Conservation (phyloP, 2,797 vertebrate genomes). For the Melanitta fusca region DNA sequence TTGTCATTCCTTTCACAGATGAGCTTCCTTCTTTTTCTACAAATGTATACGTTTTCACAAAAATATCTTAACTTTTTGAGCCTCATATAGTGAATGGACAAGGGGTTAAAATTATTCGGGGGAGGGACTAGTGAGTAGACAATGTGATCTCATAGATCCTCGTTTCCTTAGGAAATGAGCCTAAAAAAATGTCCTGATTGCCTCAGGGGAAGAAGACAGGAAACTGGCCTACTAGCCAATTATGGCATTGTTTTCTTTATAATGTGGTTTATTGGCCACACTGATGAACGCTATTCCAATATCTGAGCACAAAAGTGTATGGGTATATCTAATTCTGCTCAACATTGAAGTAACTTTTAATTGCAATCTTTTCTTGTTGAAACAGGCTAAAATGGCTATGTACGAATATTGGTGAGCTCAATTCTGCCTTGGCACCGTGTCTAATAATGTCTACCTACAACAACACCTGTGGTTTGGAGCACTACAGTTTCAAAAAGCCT, state of each 20-base stretch:
- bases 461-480: slow-evolving; percentile 19
- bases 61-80: not conserved
- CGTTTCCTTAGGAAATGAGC: slow-evolving; percentile 72
- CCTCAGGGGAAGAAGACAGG: slow-evolving; percentile 69
- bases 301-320: not conserved
- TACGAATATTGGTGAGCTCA: not conserved
- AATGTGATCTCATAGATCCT: slow-evolving; percentile 58
- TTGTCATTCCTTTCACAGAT: not conserved
- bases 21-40: not conserved
- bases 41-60: not conserved
- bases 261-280: slow-evolving; percentile 37
- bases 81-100: not conserved
- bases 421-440: slow-evolving; percentile 5
- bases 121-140: slow-evolving; percentile 24
- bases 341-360: not conserved
- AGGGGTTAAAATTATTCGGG: slow-evolving; percentile 48
- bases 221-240: slow-evolving; percentile 61
- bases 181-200: slow-evolving; percentile 36
- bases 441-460: slow-evolving; percentile 11
- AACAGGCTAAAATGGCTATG: not conserved
- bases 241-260: slow-evolving; percentile 68
- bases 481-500: slow-evolving; percentile 27
- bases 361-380: not conserved
- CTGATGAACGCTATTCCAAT: not conserved
- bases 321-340: not conserved